Evolutionary conservation across 2,888 invertebrate genomes (phyloP).

Genomic region (Mesodorylaimus sp.): DNA sequence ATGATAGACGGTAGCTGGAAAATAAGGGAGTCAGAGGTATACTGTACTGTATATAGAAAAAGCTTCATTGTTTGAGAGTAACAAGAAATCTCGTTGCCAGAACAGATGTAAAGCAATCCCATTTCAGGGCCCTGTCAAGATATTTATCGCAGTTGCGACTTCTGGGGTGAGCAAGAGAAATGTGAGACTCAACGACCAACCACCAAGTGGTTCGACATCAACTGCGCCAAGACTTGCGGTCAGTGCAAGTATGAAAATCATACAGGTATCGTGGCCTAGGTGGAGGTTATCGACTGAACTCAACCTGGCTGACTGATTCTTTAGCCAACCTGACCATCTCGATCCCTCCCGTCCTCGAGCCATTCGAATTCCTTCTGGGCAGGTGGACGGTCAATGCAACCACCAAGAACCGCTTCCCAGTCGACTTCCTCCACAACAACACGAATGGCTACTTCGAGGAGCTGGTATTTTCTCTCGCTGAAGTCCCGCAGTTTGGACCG

Average conservation of each 20-base stretch:
- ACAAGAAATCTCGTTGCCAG: too few relatives aligned
- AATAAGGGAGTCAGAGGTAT: too few relatives aligned
- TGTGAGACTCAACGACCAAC: conserved; percentile 23
- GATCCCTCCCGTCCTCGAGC: conserved; percentile 27
- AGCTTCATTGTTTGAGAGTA: too few relatives aligned
- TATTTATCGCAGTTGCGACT: conserved; percentile 27
- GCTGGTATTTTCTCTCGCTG: conserved; percentile 23
- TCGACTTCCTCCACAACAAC: conserved; percentile 16
- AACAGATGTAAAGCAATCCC: too few relatives aligned
- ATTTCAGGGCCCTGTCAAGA: conserved; percentile 27
- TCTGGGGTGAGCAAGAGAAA: conserved; percentile 27
- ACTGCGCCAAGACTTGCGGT: conserved; percentile 27
- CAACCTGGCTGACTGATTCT: background rate
- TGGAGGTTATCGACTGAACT: background rate
- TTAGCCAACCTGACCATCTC: conserved; percentile 22
- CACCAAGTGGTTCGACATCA: conserved; percentile 28
- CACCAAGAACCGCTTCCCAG: conserved; percentile 18
- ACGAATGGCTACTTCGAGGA: conserved; percentile 21
- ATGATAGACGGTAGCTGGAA: too few relatives aligned
- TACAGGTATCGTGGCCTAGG: conserved; percentile 16
- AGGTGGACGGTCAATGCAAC: conserved; percentile 20
- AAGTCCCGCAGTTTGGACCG: conserved; percentile 30
- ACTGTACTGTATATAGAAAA: too few relatives aligned
- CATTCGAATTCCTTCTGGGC: conserved; percentile 28
- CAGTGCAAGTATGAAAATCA: conserved; percentile 23